Percentiles rank a stretch among this genome's conserved stretches.
Conservation (phyloP, 2,113 vertebrate genomes). For the Aptenodytes forsteri region DNA sequence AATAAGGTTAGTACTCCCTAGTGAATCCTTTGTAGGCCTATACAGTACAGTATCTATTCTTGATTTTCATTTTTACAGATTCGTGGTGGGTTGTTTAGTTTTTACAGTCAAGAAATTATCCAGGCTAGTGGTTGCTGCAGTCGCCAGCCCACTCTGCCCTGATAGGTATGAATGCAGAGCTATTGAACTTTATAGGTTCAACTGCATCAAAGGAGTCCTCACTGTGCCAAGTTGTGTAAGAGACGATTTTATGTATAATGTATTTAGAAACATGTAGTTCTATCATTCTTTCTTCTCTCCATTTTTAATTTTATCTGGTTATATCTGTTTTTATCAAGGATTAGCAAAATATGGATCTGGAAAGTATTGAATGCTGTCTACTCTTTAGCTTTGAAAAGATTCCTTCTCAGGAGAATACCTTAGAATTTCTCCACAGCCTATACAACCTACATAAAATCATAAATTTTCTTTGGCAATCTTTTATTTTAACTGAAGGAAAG, state of each 20-base stretch:
- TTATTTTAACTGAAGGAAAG: not conserved
- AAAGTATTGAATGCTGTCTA: not conserved
- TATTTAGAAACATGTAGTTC: not conserved
- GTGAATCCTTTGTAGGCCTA: not conserved
- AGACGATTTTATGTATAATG: not conserved
- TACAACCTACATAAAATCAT: not conserved
- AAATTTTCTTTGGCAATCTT: conserved; percentile 6
- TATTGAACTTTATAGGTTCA: not conserved
- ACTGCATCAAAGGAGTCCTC: not conserved
- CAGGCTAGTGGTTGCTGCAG: not conserved
- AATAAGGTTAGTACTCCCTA: not conserved
- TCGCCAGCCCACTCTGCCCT: not conserved
- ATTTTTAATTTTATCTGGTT: not conserved
- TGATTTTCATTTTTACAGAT: not conserved
- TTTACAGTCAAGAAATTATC: not conserved
- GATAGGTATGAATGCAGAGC: not conserved
- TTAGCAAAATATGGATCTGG: not conserved
- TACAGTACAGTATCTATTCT: not conserved
- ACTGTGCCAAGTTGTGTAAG: not conserved
- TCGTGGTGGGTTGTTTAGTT: not conserved
- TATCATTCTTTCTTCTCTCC: not conserved
- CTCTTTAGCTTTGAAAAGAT: not conserved
- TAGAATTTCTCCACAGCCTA: not conserved
- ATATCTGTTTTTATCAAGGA: not conserved
- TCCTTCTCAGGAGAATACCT: not conserved